phyloP scores from a whole-genome alignment of 2,888 invertebrate species.

The Cerastoderma edule region DNA sequence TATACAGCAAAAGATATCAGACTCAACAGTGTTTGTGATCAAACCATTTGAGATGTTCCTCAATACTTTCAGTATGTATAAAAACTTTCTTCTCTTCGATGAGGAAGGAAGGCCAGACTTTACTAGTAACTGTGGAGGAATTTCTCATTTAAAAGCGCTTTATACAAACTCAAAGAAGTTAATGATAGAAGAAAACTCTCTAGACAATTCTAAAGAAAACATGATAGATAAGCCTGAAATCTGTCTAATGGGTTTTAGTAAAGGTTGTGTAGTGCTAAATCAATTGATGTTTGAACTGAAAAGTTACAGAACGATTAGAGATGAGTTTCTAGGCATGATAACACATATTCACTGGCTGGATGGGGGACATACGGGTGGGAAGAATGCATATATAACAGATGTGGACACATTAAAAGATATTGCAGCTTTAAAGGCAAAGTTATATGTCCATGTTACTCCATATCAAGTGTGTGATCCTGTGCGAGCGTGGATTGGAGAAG shows the following conservation, averaged over 20 bases:
- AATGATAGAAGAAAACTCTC: conserved; percentile 4
- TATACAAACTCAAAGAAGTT: conserved; percentile 74
- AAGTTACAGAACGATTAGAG: conserved; percentile 80
- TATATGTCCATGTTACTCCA: conserved; percentile 94
- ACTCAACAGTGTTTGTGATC: conserved; percentile 81
- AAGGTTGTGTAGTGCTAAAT: conserved; percentile 96
- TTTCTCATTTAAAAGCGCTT: conserved; percentile 89
- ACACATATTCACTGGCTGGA: conserved; percentile 94
- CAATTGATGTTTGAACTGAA: conserved; percentile 94
- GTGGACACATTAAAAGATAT: conserved; percentile 90
- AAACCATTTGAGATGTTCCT: conserved; percentile 89
- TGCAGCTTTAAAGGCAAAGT: conserved; percentile 86
- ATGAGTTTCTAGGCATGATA: conserved; percentile 85
- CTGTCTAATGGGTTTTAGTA: conserved; percentile 92
- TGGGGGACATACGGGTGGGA: conserved; percentile 94
- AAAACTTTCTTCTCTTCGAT: conserved; percentile 93
- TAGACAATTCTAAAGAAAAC: not conserved
- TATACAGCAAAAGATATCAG: conserved; percentile 89
- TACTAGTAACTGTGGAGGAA: conserved; percentile 89
- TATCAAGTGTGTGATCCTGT: conserved; percentile 93
- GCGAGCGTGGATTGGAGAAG: conserved; percentile 93
- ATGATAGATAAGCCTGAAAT: conserved; percentile 6
- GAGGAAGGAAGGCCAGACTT: conserved; percentile 92
- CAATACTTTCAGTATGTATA: conserved; percentile 93
- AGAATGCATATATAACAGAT: conserved; percentile 94